A percentile compares a stretch with the other conserved stretches of the same genome.
These are phyloP conservation scores for Drosophila neutralis DNA, from an alignment of 2,888 invertebrate genomes.

Conservation along the genomic window DNA sequence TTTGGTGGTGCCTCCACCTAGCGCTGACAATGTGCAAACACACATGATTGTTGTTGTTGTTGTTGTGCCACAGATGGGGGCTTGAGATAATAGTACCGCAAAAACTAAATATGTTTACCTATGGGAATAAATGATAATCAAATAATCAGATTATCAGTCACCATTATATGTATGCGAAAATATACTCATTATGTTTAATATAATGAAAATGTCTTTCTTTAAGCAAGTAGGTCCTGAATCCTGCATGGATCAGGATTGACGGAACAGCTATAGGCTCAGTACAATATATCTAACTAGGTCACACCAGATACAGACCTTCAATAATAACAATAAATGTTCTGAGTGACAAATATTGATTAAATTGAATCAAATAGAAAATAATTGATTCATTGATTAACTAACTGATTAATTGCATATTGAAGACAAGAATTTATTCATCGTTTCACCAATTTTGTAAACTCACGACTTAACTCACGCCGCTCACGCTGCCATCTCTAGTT, in stretches of 20 bases:
- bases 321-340: not conserved
- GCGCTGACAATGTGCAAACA: slow-evolving; percentile 49
- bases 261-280: not conserved
- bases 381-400: not conserved
- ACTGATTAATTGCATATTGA: not conserved
- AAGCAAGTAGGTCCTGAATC: not conserved
- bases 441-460: not conserved
- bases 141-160: not conserved
- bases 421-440: not conserved
- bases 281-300: not conserved
- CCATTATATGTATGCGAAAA: not conserved
- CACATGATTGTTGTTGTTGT: slow-evolving; percentile 1
- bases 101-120: not conserved
- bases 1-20: slow-evolving; percentile 33
- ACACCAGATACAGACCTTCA: not conserved
- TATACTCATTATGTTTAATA: not conserved
- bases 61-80: slow-evolving; percentile 12
- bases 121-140: not conserved
- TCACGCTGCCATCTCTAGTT: slow-evolving; percentile 33
- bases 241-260: not conserved
- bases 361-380: too few relatives aligned
- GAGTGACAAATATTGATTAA: not conserved
- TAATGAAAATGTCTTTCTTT: not conserved
- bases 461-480: not conserved
- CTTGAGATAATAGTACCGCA: not conserved